A percentile compares a stretch with the other conserved stretches of the same genome.
phyloP scores from a whole-genome alignment of 2,888 invertebrate genomes.

The Laspeyria flexula region DNA sequence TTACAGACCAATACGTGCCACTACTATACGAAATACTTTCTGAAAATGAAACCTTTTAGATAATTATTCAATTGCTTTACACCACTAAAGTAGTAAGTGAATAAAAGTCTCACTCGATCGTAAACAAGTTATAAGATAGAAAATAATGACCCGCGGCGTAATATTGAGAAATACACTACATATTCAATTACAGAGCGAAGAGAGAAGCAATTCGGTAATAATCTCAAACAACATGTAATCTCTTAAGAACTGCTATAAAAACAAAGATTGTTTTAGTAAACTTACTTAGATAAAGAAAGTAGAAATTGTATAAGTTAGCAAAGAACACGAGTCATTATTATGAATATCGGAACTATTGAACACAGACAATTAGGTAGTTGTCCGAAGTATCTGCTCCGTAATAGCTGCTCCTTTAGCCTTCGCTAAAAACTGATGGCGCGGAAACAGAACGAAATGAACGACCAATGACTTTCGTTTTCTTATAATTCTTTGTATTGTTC shows the following conservation, averaged over 20 bases:
- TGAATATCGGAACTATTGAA: conserved; percentile 40
- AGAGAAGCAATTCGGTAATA: conserved; percentile 25
- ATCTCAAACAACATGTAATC: conserved; percentile 31
- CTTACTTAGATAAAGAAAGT: conserved; percentile 20
- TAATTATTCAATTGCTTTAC: background rate
- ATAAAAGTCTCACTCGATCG: too few species aligned
- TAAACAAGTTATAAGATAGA: background rate
- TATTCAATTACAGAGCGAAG: conserved; percentile 6
- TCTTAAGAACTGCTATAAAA: conserved; percentile 28
- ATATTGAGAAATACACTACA: background rate
- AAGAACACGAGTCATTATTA: conserved; percentile 24
- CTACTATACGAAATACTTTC: too few species aligned
- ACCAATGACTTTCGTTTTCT: conserved; percentile 79
- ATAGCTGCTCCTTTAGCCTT: conserved; percentile 59
- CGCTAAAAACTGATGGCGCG: conserved; percentile 74
- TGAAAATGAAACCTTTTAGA: too few species aligned
- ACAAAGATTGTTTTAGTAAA: conserved; percentile 30
- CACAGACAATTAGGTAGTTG: conserved; percentile 60
- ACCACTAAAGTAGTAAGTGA: background rate
- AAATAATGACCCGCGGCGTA: background rate
- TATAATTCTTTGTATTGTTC: conserved; percentile 72
- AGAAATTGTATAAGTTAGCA: conserved; percentile 34
- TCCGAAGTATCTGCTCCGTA: conserved; percentile 59
- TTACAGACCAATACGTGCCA: too few species aligned
- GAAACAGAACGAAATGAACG: conserved; percentile 78